Evolutionary conservation across 2,797 vertebrate species (phyloP), one percentile per base, ranked within the genome.

Genomic region (Coregonus suidteri): DNA sequence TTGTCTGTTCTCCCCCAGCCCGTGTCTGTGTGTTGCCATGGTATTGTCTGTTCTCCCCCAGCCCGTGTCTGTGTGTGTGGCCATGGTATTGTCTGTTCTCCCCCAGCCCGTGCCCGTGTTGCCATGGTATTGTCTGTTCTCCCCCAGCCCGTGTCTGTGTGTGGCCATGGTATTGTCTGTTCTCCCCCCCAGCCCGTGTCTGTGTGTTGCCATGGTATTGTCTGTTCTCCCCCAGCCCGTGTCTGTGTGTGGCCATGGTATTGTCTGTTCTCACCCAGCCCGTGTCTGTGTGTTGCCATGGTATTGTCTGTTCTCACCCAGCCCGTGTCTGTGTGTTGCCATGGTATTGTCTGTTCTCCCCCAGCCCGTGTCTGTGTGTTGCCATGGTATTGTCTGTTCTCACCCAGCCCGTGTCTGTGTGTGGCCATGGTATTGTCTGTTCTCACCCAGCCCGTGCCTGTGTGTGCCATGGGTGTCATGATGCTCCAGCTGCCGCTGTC

Each of bases 381-480:
- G 98, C 98, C 97, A 99, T 99, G 7, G 98, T 99, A 74, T 53
- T 6, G 5, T 37, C 30, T n/a, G 16, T 30, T 11, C 95, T 88
- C 88, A 99, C 98, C 98, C 66, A 99, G 95, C 70, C 98, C 98
- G 0, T 99, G 98, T 77, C 98, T 95, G 83, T 99, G 98, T 9
- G 98, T 99, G 98, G n/a, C 20, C 20, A 20, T 20, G 20, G 98
- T 99, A 74, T 53, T 6, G 5, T 37, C 30, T n/a, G 16, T 30
- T 11, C 95, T 88, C 88, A 99, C 98, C 98, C 66, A 99, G 95
- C 70, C 98, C 98, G 0, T 99, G 98, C 78, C 98, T 95, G 83
- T 99, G 98, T 9, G 98, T 99, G 98, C 98, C 97, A 99, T 99
- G 7, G 98, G 96, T 2, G 97, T 97, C 98, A 99, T 97, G 83